Base-by-base conservation (phyloP, 2,888 invertebrate genomes). In the Neoascia interrupta region DNA sequence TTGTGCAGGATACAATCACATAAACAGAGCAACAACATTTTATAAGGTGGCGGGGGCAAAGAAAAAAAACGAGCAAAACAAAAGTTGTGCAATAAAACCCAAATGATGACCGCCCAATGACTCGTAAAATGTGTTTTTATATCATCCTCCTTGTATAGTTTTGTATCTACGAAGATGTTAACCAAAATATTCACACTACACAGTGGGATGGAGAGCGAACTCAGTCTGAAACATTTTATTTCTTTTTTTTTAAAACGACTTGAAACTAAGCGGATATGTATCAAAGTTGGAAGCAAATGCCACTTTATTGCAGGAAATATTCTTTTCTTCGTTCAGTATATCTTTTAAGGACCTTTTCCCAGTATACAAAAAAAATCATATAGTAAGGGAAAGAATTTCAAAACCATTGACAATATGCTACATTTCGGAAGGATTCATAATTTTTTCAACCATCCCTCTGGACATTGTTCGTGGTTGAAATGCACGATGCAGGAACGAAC, bases 31-130 rank as follows among this genome's bases (percentile, higher is more conserved):
- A 63, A 56, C 21, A 60, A 23, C 3, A 31, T 6, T 4, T 31
- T 2, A n/a, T n/a, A n/a, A n/a, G n/a, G n/a, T n/a, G n/a, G n/a
- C n/a, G n/a, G n/a, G n/a, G n/a, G 8, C 31, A 34, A 34, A 34
- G 6, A 3, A 58, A 45, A 47, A 26, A 28, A 53, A 70, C 8
- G 6, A 60, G 26, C 58, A 53, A 39, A 47, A 54, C 26, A 51
- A 54, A 79, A 73, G 56, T 79, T 73, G 45, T 56, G 36, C 73
- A 45, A 56, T 68, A 73, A 79, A 79, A 73, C 54, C 49, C 66
- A 73, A 66, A 72, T 79, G 79, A 79, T 79, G 79, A 68, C 73
- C 79, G 66, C 61, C 79, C 79, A 61, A 73, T 79, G 79, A 73
- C 66, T 68, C 79, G 79, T 79, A 79, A 79, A 73, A 79, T 68